These are phyloP conservation scores for Oryzias melastigma DNA, from an alignment of 2,113 vertebrate genomes.

Conservation along the genomic window DNA sequence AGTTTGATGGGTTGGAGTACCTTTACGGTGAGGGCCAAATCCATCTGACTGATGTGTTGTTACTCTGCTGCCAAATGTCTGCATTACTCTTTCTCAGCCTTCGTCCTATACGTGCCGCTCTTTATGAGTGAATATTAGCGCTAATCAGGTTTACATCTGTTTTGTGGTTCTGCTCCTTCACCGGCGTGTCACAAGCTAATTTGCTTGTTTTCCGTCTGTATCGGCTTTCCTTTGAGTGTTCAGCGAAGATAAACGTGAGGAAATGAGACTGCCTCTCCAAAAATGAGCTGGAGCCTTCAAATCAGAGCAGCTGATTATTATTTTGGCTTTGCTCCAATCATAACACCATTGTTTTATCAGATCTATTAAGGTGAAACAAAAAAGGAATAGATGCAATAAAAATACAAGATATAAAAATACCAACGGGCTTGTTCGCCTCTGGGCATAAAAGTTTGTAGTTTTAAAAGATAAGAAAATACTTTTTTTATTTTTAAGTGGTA, in stretches of 20 bases:
- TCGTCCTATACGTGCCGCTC: conserved; percentile 21
- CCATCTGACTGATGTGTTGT: conserved; percentile 21
- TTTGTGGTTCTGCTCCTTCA: conserved; percentile 40
- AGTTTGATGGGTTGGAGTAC: neutral
- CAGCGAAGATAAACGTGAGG: conserved; percentile 65
- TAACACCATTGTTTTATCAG: conserved; percentile 5
- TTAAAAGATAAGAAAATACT: conserved; percentile 22
- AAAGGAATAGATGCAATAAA: conserved; percentile 4
- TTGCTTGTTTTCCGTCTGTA: conserved; percentile 60
- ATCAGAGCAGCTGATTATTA: conserved; percentile 50
- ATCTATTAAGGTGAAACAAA: neutral
- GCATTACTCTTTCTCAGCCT: conserved; percentile 6
- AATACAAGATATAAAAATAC: neutral
- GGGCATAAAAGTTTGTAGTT: neutral
- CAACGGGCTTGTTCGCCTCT: conserved; percentile 17
- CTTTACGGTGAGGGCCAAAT: conserved; percentile 11
- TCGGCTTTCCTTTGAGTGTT: conserved; percentile 57
- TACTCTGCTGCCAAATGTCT: conserved; percentile 26
- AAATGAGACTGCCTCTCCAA: conserved; percentile 57
- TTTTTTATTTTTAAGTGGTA: neutral
- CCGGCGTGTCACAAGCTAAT: conserved; percentile 55
- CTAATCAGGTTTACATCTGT: conserved; percentile 69
- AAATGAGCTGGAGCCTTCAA: conserved; percentile 36
- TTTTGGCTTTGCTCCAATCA: conserved; percentile 27
- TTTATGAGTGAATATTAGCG: conserved; percentile 35